These are phyloP conservation scores for Caenorhabditis zanzibari DNA, from an alignment of 2,888 invertebrate genomes.

Conservation along the genomic window DNA sequence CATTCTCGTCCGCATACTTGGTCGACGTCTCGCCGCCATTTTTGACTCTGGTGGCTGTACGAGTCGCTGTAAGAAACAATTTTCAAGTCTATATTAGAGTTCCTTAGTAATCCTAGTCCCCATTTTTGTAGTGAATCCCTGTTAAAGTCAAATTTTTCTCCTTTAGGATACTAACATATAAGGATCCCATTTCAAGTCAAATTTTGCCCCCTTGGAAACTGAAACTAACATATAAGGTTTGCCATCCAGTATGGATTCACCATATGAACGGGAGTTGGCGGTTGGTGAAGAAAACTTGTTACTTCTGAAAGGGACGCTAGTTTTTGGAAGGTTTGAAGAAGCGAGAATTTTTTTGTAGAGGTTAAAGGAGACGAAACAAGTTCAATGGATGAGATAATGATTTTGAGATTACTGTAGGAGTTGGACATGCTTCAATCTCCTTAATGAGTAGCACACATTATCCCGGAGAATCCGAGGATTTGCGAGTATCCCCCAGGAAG, in stretches of 20 bases:
- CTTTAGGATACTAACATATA: too few relatives aligned
- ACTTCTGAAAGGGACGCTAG: slow-evolving; percentile 42
- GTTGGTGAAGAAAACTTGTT: slow-evolving; percentile 35
- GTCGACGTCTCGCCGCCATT: slow-evolving; percentile 34
- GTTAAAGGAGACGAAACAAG: background rate
- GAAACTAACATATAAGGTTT: slow-evolving; percentile 48
- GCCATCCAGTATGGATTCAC: slow-evolving; percentile 66
- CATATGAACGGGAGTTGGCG: slow-evolving; percentile 59
- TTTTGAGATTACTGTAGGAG: background rate
- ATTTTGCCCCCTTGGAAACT: slow-evolving; percentile 18
- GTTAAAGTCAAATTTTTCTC: too few relatives aligned
- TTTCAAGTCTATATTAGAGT: background rate
- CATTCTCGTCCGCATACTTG: slow-evolving; percentile 42
- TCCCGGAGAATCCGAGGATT: too few relatives aligned
- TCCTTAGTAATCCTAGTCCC: too few relatives aligned
- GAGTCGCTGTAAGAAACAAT: slow-evolving; percentile 18
- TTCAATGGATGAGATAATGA: too few relatives aligned
- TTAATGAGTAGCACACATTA: background rate
- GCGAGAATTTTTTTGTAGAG: background rate
- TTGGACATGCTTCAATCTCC: background rate
- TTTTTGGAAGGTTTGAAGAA: background rate
- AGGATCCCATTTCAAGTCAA: too few relatives aligned
- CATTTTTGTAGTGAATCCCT: too few relatives aligned
- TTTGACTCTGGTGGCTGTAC: slow-evolving; percentile 4
- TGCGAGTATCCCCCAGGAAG: too few relatives aligned